A percentile compares a stretch with the other conserved stretches of the same genome.
These are phyloP conservation scores for Drosophila watanabei DNA, from an alignment of 1,140 invertebrate genomes.

Conservation along the genomic window DNA sequence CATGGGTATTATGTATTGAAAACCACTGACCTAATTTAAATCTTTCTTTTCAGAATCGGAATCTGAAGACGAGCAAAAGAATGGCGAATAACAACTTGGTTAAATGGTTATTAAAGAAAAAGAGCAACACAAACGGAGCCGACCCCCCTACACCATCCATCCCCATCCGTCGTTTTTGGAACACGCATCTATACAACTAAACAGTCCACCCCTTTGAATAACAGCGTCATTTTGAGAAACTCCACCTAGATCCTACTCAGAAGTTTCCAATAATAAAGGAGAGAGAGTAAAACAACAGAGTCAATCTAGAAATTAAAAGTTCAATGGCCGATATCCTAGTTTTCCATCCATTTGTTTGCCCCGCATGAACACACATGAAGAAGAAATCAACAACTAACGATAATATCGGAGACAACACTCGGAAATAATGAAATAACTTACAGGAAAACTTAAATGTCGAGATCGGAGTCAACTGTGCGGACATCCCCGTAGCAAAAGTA, in stretches of 20 bases:
- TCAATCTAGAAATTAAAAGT: slow-evolving; percentile 36
- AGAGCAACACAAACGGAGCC: slow-evolving; percentile 46
- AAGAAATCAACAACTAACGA: slow-evolving; percentile 3
- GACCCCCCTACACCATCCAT: slow-evolving; percentile 23
- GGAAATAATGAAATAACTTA: background rate
- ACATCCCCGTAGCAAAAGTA: background rate
- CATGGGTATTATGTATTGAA: background rate
- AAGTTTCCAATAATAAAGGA: slow-evolving; percentile 47
- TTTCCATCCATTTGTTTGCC: slow-evolving; percentile 11
- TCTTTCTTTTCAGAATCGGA: slow-evolving; percentile 75
- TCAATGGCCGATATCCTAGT: slow-evolving; percentile 15
- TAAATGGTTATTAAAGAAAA: slow-evolving; percentile 24
- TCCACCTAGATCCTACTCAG: slow-evolving; percentile 39
- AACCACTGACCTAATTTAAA: background rate
- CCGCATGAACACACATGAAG: background rate
- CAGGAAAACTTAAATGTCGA: background rate
- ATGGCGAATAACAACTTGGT: slow-evolving; percentile 65
- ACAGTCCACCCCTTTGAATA: slow-evolving; percentile 25
- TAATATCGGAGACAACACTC: background rate
- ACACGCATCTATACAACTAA: slow-evolving; percentile 36
- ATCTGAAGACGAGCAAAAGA: slow-evolving; percentile 84
- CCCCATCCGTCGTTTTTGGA: slow-evolving; percentile 42
- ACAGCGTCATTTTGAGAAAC: slow-evolving; percentile 30
- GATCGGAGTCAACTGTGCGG: background rate
- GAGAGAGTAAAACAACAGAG: slow-evolving; percentile 36